A percentile compares a stretch with the other conserved stretches of the same genome.
phyloP scores from a whole-genome alignment of 2,797 vertebrate genomes.

The Ataeniobius toweri region DNA sequence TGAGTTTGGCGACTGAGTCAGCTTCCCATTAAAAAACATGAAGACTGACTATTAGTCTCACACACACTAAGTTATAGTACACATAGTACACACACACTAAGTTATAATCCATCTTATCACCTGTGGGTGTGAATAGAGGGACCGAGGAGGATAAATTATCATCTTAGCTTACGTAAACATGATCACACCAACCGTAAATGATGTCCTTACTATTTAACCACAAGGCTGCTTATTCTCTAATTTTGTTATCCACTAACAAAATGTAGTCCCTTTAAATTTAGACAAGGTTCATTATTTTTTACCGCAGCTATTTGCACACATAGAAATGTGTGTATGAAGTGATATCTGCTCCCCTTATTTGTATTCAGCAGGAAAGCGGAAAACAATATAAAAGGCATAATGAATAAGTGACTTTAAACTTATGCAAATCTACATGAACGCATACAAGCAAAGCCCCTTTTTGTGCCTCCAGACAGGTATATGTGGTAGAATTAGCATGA shows the following conservation, averaged over 20 bases:
- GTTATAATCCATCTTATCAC: slow-evolving; percentile 51
- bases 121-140: slow-evolving; percentile 24
- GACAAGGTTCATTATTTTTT: not conserved
- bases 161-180: slow-evolving; percentile 21
- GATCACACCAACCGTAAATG: slow-evolving; percentile 27
- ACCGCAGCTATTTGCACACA: slow-evolving; percentile 2
- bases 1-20: not conserved
- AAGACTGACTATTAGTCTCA: not conserved
- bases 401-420: not conserved
- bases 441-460: not conserved
- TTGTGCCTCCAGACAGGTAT: not conserved
- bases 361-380: not conserved
- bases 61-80: not conserved
- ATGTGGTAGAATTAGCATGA: slow-evolving; percentile 10
- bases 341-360: slow-evolving; percentile 1
- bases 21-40: not conserved
- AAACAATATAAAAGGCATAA: slow-evolving; percentile 5
- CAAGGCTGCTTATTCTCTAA: slow-evolving; percentile 1
- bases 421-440: not conserved
- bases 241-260: not conserved
- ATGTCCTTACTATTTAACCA: slow-evolving; percentile 18
- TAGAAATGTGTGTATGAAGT: not conserved
- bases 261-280: not conserved
- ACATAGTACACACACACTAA: not conserved
- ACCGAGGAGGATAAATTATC: slow-evolving; percentile 29